Evolutionary conservation across 2,797 vertebrate genomes (phyloP), one percentile per base, ranked within the genome.

Genomic region (Fringilla coelebs): DNA sequence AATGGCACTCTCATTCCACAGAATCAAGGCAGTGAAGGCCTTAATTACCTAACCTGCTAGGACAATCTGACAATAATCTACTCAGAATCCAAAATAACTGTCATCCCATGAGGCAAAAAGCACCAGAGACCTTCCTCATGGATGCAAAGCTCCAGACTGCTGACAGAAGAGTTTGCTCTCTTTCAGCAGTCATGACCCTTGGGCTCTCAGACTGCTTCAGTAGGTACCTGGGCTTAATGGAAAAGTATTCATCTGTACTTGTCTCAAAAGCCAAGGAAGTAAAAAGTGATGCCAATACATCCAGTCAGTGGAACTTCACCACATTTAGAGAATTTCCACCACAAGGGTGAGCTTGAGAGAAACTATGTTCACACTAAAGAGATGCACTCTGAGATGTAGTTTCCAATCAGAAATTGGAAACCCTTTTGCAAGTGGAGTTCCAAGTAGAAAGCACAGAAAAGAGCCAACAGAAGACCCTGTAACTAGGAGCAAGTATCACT

Each of bases 371-470:
- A 66, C 20, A 21, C 16, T 32, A 26, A 94, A 70, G 15, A 26
- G 18, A 49, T 8, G 11, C 9, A 6, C 20, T 72, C 10, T 1
- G 2, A 77, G 40, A 54, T 88, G 15, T 1, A 0, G 8, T n/a
- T 55, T 55, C 20, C 32, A 55, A 49, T 34, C 22, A 21, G 60
- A 70, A 88, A 75, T 10, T 21, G 6, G 71, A 91, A 82, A 72
- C 20, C 24, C 40, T 21, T 38, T 24, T 48, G 26, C 73, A 73
- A 70, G 74, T 62, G 6, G 12, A 77, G 38, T 36, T 72, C 31
- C 3, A 55, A 88, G 46, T 24, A 79, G 9, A 40, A 24, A 72
- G 32, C 20, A 68, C 16, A 40, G 6, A 25, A 67, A 88, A 65
- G 0, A 6, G 32, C 10, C 51, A 86, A 40, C 21, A 11, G 36